These are phyloP conservation scores for Orchesella flavescens DNA, from an alignment of 2,888 invertebrate genomes.

Conservation along the genomic window DNA sequence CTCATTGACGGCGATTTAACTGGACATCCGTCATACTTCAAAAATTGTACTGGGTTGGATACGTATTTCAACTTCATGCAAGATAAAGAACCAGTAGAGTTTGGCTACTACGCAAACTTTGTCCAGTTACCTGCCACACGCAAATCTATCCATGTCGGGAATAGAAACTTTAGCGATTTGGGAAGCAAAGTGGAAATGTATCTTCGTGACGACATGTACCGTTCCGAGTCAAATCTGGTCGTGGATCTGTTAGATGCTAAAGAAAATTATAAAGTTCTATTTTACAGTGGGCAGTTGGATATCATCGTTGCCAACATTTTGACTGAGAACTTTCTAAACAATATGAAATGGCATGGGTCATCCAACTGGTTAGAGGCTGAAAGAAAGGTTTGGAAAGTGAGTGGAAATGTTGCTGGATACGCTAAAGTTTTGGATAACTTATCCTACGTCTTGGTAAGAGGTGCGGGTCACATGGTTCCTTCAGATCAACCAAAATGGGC, in stretches of 20 bases:
- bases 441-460: constrained; percentile 83
- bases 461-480: constrained; percentile 90
- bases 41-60: constrained; percentile 84
- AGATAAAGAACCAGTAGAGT: constrained; percentile 77
- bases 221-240: constrained; percentile 79
- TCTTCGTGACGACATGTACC: constrained; percentile 85
- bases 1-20: constrained; percentile 82
- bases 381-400: constrained; percentile 82
- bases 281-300: constrained; percentile 93
- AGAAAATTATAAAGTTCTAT: constrained; percentile 80
- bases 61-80: constrained; percentile 85
- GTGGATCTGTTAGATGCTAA: constrained; percentile 79
- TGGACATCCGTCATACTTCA: constrained; percentile 78
- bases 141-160: constrained; percentile 88
- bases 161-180: constrained; percentile 81
- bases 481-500: constrained; percentile 87
- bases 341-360: constrained; percentile 81
- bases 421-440: constrained; percentile 82
- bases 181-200: constrained; percentile 80
- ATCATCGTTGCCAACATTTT: constrained; percentile 92
- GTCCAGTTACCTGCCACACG: constrained; percentile 80
- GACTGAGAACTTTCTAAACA: constrained; percentile 85
- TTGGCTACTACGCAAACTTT: constrained; percentile 78
- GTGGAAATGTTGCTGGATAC: constrained; percentile 83
- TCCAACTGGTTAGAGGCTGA: constrained; percentile 81